These are phyloP conservation scores for Crocuta crocuta DNA, from an alignment of 2,113 vertebrate genomes.

Conservation along the genomic window DNA sequence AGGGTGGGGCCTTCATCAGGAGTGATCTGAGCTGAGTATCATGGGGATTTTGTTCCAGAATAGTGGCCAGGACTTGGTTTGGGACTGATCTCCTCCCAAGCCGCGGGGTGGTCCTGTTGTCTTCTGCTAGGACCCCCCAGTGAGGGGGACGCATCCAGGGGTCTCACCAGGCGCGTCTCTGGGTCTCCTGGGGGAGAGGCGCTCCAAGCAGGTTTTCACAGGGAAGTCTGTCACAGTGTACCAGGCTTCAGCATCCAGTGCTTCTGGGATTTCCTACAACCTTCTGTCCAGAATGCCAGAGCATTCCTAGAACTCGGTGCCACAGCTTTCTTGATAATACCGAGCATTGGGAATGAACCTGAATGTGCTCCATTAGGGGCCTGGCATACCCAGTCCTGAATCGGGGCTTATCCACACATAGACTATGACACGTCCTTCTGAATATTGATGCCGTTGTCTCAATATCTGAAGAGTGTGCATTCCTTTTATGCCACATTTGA, in stretches of 20 bases:
- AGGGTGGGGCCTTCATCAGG: too few species aligned
- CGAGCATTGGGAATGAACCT: not conserved
- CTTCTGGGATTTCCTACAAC: not conserved
- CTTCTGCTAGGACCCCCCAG: too few species aligned
- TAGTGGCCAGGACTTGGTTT: accelerated
- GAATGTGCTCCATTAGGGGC: accelerated
- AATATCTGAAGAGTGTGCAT: not conserved
- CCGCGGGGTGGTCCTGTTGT: too few species aligned
- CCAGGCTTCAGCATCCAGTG: accelerated
- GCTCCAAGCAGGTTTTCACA: not conserved
- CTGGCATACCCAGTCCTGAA: accelerated
- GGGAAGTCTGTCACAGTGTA: not conserved
- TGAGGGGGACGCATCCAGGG: accelerated
- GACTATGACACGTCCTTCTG: not conserved
- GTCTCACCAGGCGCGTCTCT: not conserved
- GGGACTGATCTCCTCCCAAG: not conserved
- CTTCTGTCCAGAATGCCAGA: not conserved
- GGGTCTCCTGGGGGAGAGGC: not conserved
- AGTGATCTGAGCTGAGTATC: accelerated
- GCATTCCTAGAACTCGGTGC: not conserved
- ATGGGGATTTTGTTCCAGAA: not conserved
- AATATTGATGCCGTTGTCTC: not conserved
- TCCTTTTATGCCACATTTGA: not conserved
- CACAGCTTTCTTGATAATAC: not conserved
- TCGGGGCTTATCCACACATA: accelerated